These are phyloP conservation scores for Rugalucina vietnamica DNA, from an alignment of 2,888 invertebrate genomes.

Conservation along the genomic window DNA sequence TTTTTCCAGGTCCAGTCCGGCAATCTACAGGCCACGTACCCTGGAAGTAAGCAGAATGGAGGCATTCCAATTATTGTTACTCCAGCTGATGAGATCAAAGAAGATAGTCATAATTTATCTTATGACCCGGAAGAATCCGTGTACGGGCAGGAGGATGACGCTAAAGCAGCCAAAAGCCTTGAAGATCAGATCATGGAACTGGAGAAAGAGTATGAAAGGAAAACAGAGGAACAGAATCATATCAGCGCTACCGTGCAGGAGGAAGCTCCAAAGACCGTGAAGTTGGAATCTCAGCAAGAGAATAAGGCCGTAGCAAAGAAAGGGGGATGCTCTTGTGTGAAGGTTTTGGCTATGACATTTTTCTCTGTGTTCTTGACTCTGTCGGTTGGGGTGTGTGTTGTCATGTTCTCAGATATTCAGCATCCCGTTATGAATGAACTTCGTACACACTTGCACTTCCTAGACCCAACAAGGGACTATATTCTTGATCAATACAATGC, in stretches of 20 bases:
- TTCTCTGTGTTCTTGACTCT: slow-evolving; percentile 71
- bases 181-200: slow-evolving; percentile 77
- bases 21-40: slow-evolving; percentile 38
- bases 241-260: slow-evolving; percentile 33
- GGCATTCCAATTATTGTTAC: slow-evolving; percentile 64
- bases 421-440: slow-evolving; percentile 71
- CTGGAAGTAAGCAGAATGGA: slow-evolving; percentile 66
- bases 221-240: slow-evolving; percentile 67
- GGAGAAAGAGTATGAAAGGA: slow-evolving; percentile 71
- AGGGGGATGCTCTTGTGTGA: slow-evolving; percentile 63
- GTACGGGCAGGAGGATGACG: slow-evolving; percentile 68
- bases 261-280: slow-evolving; percentile 41
- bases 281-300: slow-evolving; percentile 33
- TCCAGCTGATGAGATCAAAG: slow-evolving; percentile 36
- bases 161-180: slow-evolving; percentile 66
- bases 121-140: slow-evolving; percentile 70
- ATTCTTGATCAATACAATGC: slow-evolving; percentile 59
- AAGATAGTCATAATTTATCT: slow-evolving; percentile 53
- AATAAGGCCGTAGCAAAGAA: slow-evolving; percentile 34
- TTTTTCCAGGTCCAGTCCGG: slow-evolving; percentile 2
- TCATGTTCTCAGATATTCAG: slow-evolving; percentile 74
- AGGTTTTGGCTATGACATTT: slow-evolving; percentile 66
- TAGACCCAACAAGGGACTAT: slow-evolving; percentile 74
- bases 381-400: slow-evolving; percentile 66
- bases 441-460: slow-evolving; percentile 70